phyloP scores from a whole-genome alignment of 1,140 invertebrate genomes.

The Micrasema longulum region DNA sequence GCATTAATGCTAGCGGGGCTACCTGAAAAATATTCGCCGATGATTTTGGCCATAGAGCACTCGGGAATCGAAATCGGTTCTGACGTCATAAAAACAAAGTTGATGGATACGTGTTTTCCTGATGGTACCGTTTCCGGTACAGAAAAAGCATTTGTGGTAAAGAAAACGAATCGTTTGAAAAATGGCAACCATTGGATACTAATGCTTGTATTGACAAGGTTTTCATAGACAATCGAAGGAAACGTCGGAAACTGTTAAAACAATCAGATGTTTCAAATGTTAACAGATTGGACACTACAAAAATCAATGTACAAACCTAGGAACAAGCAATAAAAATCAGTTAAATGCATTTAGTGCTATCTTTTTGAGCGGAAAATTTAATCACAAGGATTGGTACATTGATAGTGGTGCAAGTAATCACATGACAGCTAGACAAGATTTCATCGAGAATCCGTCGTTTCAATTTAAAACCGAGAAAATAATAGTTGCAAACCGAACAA shows the following conservation, averaged over 20 bases:
- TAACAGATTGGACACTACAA: background rate
- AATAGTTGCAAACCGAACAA: background rate
- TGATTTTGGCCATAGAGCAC: background rate
- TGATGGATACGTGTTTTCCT: background rate
- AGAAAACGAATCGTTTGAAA: no score
- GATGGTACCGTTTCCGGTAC: no score
- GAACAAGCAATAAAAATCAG: background rate
- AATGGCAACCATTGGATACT: no score
- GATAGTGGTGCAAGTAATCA: background rate
- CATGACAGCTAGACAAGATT: background rate
- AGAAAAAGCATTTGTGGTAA: no score
- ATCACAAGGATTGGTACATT: background rate
- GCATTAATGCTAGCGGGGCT: constrained; percentile 1
- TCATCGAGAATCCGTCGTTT: background rate
- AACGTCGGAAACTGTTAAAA: no score
- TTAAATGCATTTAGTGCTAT: background rate
- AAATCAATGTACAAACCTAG: background rate
- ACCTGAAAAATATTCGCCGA: background rate
- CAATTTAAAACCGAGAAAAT: background rate
- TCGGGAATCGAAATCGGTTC: background rate
- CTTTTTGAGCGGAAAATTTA: background rate
- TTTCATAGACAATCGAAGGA: no score
- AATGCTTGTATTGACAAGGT: no score
- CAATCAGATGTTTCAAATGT: background rate
- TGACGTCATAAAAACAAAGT: background rate